phyloP scores from a whole-genome alignment of 2,888 invertebrate species.

The Eupithecia tripunctaria region DNA sequence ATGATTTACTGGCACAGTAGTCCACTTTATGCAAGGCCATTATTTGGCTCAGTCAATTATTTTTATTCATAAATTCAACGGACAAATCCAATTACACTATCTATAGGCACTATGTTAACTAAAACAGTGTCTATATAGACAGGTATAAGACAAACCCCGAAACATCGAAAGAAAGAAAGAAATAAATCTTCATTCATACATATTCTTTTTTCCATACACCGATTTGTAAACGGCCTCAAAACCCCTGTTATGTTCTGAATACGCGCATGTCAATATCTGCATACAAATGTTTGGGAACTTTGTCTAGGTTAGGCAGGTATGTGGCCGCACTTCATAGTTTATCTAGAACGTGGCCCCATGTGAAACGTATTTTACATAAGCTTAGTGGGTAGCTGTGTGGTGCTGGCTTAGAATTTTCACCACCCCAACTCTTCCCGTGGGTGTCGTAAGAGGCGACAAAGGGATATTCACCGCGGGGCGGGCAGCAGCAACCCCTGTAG shows the following conservation, averaged over 20 bases:
- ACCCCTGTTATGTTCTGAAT: constrained; percentile 27
- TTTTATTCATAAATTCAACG: not conserved
- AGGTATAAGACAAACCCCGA: not conserved
- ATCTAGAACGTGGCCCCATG: constrained; percentile 42
- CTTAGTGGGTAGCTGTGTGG: too few relatives aligned
- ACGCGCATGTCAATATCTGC: constrained; percentile 59
- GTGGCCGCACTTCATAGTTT: constrained; percentile 46
- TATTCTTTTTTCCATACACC: too few relatives aligned
- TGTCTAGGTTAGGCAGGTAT: constrained; percentile 51
- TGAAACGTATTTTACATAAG: constrained; percentile 28
- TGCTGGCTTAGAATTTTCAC: too few relatives aligned
- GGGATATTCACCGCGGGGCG: too few relatives aligned
- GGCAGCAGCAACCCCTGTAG: too few relatives aligned
- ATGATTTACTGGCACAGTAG: constrained; percentile 8
- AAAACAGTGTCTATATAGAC: not conserved
- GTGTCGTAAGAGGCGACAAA: too few relatives aligned
- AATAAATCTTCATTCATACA: too few relatives aligned
- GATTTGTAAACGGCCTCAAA: constrained; percentile 22
- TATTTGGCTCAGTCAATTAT: not conserved
- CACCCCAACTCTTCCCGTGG: too few relatives aligned
- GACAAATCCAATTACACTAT: too few relatives aligned
- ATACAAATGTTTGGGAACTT: constrained; percentile 74
- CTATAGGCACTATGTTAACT: not conserved
- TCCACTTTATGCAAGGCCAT: not conserved
- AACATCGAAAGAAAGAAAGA: too few relatives aligned